Base-by-base conservation (phyloP, 1,140 invertebrate genomes). In the Venustaconcha ellipsiformis region DNA sequence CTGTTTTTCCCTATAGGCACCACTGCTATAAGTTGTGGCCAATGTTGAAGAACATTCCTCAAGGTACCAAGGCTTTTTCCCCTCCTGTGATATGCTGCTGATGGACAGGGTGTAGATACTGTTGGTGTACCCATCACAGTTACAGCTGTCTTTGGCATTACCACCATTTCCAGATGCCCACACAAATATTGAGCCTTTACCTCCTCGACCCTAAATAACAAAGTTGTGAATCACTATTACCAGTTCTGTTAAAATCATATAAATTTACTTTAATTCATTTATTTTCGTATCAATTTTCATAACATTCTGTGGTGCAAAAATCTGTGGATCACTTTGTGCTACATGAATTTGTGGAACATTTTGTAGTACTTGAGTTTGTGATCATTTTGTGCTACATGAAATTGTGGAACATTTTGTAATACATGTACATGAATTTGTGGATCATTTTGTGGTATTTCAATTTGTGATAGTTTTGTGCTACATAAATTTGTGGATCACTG, bases 91-190 rank as follows among this genome's bases (percentile, higher is more conserved):
- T 0, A 97, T 97, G 86, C 96, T 98, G 30, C 96, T 97, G 83
- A 99, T 99, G 70, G 97, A 98, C 48, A 99, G 90, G 0, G 98
- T 99, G 89, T 99, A 99, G 84, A 99, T 99, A 83, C 96, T 98
- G 85, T 99, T 99, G 17, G 97, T 99, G 89, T 99, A 99, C 17
- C 98, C 98, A 89, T 99, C 98, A 92, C 98, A 99, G 89, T 99
- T 99, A 88, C 98, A 99, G 8, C 96, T 98, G 86, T 99, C 98
- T 12, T 95, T 95, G 86, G 97, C 94, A 67, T 96, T 93, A 18
- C 98, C 98, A 55, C 98, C 98, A 88, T 99, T 99, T 15, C 98
- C 98, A 12, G 97, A 98, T 2, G 98, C 98, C 98, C 98, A 99
- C 0, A 99, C 97, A 88, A 99, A 99, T 82, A 99, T 99, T 8